Evolutionary conservation across 1,140 invertebrate species (phyloP).

Genomic region (Orchesella cincta): DNA sequence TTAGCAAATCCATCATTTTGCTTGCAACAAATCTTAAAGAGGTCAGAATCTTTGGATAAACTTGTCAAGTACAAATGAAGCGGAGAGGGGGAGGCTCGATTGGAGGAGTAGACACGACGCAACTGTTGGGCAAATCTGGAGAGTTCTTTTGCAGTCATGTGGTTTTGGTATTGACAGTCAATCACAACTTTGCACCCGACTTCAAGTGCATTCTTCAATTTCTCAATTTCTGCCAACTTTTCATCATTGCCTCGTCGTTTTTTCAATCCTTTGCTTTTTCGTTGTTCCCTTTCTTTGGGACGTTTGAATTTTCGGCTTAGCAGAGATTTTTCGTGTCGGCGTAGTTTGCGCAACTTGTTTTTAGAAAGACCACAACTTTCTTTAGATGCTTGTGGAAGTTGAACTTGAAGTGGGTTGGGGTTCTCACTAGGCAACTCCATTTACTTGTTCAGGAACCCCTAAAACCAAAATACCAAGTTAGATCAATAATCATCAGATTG

Average conservation of each 20-base stretch:
- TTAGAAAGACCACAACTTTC: conserved; percentile 32
- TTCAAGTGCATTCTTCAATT: conserved; percentile 25
- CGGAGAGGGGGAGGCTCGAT: conserved; percentile 24
- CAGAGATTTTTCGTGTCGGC: conserved; percentile 32
- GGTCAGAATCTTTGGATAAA: conserved; percentile 23
- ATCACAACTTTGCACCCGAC: conserved; percentile 35
- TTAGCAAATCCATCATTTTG: conserved; percentile 44
- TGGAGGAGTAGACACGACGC: conserved; percentile 41
- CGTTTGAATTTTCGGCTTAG: conserved; percentile 28
- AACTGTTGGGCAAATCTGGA: conserved; percentile 44
- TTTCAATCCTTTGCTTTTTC: conserved; percentile 6
- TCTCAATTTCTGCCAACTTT: conserved; percentile 27
- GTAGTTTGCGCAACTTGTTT: conserved; percentile 40
- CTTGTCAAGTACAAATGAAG: conserved; percentile 40
- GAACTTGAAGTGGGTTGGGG: neutral
- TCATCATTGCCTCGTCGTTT: conserved; percentile 34
- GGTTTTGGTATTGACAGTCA: conserved; percentile 42
- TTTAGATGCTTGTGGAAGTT: neutral
- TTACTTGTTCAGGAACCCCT: neutral
- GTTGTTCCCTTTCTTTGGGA: conserved; percentile 26
- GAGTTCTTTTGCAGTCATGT: conserved; percentile 39
- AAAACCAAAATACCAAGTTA: neutral
- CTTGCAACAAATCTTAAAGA: conserved; percentile 38
- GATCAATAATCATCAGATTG: neutral
- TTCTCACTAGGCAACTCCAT: conserved; percentile 8